A percentile compares a stretch with the other conserved stretches of the same genome.
These are phyloP conservation scores for Acanthornis magna DNA, from an alignment of 2,797 vertebrate species.

Conservation along the genomic window DNA sequence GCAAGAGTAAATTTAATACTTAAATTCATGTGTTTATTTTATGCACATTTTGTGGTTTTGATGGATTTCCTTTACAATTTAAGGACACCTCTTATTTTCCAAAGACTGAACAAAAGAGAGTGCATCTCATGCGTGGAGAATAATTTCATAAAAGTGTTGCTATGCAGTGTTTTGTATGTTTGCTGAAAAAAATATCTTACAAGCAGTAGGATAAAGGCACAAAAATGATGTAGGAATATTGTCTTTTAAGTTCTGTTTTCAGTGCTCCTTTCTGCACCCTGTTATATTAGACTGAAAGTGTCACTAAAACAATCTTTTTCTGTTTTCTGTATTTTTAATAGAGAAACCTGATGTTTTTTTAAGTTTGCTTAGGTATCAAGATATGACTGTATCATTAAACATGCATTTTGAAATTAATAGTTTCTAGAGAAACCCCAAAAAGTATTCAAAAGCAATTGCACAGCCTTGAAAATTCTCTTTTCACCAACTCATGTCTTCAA, in stretches of 20 bases:
- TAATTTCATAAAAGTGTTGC: background rate
- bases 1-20: background rate
- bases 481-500: background rate
- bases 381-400: background rate
- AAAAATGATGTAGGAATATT: background rate
- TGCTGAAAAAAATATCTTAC: background rate
- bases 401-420: background rate
- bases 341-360: background rate
- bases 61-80: background rate
- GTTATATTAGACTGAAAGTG: background rate
- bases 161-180: background rate
- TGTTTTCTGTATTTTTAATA: background rate
- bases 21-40: background rate
- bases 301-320: background rate
- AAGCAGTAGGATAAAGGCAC: background rate
- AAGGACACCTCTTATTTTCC: background rate
- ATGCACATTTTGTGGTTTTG: background rate
- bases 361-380: background rate
- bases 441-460: background rate
- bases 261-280: background rate
- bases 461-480: background rate
- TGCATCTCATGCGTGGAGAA: background rate
- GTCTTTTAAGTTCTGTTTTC: background rate
- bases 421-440: background rate
- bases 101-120: background rate